Conservation (phyloP, 2,888 invertebrate species). For the Lasioglossum vierecki region DNA sequence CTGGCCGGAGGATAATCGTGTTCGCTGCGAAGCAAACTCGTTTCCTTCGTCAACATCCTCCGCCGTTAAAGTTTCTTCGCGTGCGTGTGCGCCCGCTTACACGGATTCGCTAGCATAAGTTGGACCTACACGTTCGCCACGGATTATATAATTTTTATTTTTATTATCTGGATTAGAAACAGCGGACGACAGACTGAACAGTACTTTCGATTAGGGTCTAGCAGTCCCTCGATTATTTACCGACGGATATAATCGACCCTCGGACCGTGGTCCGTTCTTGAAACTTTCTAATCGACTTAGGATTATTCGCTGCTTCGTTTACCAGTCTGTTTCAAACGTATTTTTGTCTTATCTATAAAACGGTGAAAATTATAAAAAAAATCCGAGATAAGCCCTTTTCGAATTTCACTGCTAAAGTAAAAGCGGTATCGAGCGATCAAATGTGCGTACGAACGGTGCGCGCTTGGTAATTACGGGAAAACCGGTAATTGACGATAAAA, state of each 20-base stretch:
- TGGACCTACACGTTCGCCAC: background rate
- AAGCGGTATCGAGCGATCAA: background rate
- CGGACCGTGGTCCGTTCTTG: no score
- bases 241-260: no score
- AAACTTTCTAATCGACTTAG: no score
- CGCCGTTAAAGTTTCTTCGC: background rate
- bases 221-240: background rate
- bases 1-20: conserved; percentile 42
- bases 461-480: conserved; percentile 28
- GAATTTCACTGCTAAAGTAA: background rate
- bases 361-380: background rate
- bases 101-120: background rate
- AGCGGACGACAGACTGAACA: background rate
- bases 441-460: background rate
- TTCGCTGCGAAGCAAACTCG: conserved; percentile 14
- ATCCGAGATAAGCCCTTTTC: background rate
- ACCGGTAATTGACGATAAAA: conserved; percentile 4
- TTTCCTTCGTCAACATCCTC: conserved; percentile 13
- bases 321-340: no score
- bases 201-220: background rate
- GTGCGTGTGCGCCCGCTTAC: background rate
- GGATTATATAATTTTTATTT: conserved; percentile 12
- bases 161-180: background rate
- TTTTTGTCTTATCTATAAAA: no score
- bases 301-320: no score